phyloP scores from a whole-genome alignment of 1,140 invertebrate genomes.

The Mamestra configurata region DNA sequence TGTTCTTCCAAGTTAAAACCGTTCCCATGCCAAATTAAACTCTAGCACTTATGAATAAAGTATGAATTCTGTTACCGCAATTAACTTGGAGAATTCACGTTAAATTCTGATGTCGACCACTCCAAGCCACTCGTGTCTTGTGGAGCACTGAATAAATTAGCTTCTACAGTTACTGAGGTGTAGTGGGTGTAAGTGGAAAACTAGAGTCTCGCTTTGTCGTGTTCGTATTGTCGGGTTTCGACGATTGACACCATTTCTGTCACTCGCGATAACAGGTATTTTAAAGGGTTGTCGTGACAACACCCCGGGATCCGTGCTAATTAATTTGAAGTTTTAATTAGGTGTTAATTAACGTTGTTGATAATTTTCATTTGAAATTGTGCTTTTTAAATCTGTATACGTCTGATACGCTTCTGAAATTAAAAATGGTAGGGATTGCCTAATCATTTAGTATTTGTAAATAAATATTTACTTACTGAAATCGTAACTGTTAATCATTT shows the following conservation, averaged over 20 bases:
- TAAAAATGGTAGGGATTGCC: too few species aligned
- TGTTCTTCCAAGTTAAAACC: not conserved
- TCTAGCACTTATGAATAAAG: not conserved
- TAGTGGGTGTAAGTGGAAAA: slow-evolving; percentile 34
- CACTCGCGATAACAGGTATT: slow-evolving; percentile 3
- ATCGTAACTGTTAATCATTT: too few species aligned
- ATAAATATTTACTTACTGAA: too few species aligned
- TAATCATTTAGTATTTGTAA: too few species aligned
- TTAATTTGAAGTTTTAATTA: slow-evolving; percentile 20
- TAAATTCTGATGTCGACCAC: slow-evolving; percentile 42
- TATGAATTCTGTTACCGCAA: not conserved
- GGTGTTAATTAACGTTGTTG: not conserved
- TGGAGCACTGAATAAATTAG: slow-evolving; percentile 61
- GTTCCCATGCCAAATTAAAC: slow-evolving; percentile 3
- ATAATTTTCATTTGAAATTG: too few species aligned
- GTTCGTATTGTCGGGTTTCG: slow-evolving; percentile 5
- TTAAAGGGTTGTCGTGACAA: not conserved
- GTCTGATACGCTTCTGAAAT: too few species aligned
- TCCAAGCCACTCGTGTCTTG: slow-evolving; percentile 52
- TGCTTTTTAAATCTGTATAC: not conserved
- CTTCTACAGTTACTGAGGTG: slow-evolving; percentile 45
- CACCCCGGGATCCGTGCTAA: not conserved
- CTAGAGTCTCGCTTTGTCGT: slow-evolving; percentile 24
- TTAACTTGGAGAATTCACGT: slow-evolving; percentile 2
- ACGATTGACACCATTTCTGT: slow-evolving; percentile 30